phyloP scores from a whole-genome alignment of 2,797 vertebrate genomes.

The Notolabrus celidotus region DNA sequence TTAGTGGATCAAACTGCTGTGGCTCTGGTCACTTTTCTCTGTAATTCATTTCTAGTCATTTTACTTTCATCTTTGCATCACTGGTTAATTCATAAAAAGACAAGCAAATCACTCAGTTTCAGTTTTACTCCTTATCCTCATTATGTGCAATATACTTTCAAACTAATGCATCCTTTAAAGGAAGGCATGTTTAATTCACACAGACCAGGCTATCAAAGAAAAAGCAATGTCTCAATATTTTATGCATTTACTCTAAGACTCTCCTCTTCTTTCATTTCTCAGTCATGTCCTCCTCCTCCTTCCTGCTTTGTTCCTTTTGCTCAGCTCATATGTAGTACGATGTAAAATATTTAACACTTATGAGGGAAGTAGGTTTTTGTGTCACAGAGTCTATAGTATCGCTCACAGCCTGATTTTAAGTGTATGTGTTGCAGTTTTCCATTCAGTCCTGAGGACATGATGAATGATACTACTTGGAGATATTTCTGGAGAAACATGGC shows the following conservation, averaged over 20 bases:
- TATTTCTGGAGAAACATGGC: not conserved
- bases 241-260: not conserved
- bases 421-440: constrained; percentile 13
- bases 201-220: not conserved
- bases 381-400: constrained; percentile 46
- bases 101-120: not conserved
- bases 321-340: constrained; percentile 41
- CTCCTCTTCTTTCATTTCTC: constrained; percentile 1
- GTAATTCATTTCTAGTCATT: not conserved
- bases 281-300: not conserved
- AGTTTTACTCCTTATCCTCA: not conserved
- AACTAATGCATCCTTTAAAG: not conserved
- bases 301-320: not conserved
- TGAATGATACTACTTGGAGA: not conserved
- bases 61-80: not conserved
- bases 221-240: not conserved
- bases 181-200: not conserved
- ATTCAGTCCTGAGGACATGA: not conserved
- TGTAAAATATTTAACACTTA: constrained; percentile 67
- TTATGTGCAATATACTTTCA: not conserved
- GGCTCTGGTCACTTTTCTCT: not conserved
- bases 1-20: too few relatives aligned
- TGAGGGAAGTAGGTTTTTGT: constrained; percentile 67
- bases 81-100: not conserved
- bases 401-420: constrained; percentile 29